A percentile compares a stretch with the other conserved stretches of the same genome.
These are phyloP conservation scores for Gymnobelideus leadbeateri DNA, from an alignment of 2,113 vertebrate genomes.

Conservation along the genomic window DNA sequence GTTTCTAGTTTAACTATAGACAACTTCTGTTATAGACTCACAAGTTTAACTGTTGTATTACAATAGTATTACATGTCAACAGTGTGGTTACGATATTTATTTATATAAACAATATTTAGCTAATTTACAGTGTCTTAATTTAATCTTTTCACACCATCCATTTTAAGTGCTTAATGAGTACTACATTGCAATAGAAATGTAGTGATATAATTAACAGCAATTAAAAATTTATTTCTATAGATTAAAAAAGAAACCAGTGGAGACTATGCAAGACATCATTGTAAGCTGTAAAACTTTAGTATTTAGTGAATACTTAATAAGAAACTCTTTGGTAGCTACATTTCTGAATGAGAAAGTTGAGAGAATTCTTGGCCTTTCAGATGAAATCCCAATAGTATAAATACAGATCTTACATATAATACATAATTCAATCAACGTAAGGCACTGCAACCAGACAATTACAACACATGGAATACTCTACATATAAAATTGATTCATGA, in stretches of 20 bases:
- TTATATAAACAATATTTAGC: conserved; percentile 94
- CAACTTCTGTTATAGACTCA: conserved; percentile 88
- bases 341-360: too few relatives aligned
- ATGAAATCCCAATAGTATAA: neutral
- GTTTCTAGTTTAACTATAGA: conserved; percentile 89
- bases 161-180: conserved; percentile 93
- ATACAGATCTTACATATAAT: neutral
- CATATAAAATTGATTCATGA: neutral
- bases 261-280: neutral
- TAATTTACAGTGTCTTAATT: conserved; percentile 92
- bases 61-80: conserved; percentile 94
- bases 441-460: neutral
- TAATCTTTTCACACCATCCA: conserved; percentile 92
- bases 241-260: neutral
- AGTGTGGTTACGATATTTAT: conserved; percentile 93
- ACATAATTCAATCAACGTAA: neutral
- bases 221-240: conserved; percentile 89
- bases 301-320: neutral
- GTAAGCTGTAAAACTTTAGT: neutral
- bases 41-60: conserved; percentile 91
- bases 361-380: neutral
- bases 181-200: conserved; percentile 92
- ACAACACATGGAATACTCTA: neutral
- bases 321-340: neutral
- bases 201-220: conserved; percentile 92